phyloP scores from a whole-genome alignment of 2,797 vertebrate genomes.

The Poeciliopsis turneri region DNA sequence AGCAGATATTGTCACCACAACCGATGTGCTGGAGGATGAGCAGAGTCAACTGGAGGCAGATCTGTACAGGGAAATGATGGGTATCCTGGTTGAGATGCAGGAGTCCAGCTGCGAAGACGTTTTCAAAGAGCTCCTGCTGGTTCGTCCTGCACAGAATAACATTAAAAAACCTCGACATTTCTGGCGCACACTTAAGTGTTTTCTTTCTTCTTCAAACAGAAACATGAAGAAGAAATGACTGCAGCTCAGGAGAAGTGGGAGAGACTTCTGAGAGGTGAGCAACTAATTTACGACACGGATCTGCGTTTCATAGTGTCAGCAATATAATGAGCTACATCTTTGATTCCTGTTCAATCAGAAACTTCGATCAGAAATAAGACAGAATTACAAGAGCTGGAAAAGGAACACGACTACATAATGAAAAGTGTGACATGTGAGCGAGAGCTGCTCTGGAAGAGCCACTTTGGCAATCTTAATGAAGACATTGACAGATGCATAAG shows the following conservation, averaged over 20 bases:
- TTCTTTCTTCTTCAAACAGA: conserved; percentile 75
- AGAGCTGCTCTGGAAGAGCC: conserved; percentile 86
- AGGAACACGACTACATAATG: conserved; percentile 82
- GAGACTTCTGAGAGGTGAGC: conserved; percentile 85
- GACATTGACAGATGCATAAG: conserved; percentile 82
- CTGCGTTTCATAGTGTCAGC: background rate
- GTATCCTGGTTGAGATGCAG: conserved; percentile 77
- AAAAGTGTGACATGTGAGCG: conserved; percentile 82
- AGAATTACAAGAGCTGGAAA: conserved; percentile 80
- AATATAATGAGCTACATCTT: background rate
- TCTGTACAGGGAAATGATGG: conserved; percentile 73
- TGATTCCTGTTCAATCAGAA: conserved; percentile 74
- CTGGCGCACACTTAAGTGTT: background rate
- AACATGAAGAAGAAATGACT: conserved; percentile 84
- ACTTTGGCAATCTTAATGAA: conserved; percentile 80
- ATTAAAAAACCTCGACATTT: background rate
- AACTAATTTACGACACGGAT: background rate
- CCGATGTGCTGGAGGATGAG: conserved; percentile 81
- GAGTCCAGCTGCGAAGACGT: conserved; percentile 80
- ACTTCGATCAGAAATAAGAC: conserved; percentile 80
- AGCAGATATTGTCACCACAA: conserved; percentile 68
- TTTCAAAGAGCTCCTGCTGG: conserved; percentile 84
- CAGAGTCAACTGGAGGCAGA: conserved; percentile 80
- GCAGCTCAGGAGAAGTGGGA: conserved; percentile 77
- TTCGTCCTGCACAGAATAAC: conserved; percentile 60